Conservation (phyloP, 2,113 vertebrate genomes). For the Onychostoma macrolepis region DNA sequence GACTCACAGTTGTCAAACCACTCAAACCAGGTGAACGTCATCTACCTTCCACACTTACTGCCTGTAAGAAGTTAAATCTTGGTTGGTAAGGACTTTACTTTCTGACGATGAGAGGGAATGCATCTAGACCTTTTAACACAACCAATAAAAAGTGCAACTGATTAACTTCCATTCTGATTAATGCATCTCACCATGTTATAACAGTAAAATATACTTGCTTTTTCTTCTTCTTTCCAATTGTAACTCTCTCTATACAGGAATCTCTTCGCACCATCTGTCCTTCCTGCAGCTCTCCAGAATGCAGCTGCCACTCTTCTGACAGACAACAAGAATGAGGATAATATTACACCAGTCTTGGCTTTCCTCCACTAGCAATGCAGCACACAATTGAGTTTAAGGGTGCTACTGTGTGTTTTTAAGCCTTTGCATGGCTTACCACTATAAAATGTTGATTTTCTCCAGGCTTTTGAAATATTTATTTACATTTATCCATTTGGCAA, state of each 20-base stretch:
- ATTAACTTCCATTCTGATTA: not conserved
- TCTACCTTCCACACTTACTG: not conserved
- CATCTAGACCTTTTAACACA: not conserved
- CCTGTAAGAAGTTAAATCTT: not conserved
- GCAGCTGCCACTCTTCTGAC: slow-evolving; percentile 26
- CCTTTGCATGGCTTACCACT: not conserved
- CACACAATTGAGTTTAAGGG: not conserved
- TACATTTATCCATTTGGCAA: not conserved
- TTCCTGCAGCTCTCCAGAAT: not conserved
- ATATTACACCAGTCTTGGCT: not conserved
- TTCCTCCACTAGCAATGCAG: not conserved
- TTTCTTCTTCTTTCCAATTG: not conserved
- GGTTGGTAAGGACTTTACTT: not conserved
- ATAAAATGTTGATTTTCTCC: not conserved
- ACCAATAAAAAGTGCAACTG: not conserved
- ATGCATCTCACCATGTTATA: not conserved
- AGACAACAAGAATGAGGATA: not conserved
- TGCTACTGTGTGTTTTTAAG: not conserved
- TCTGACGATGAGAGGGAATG: not conserved
- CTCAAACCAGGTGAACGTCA: not conserved
- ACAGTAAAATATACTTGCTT: not conserved
- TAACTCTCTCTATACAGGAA: not conserved
- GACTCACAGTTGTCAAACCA: not conserved
- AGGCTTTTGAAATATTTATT: not conserved
- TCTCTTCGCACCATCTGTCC: not conserved